These are phyloP conservation scores for Clunio marinus DNA, from an alignment of 2,888 invertebrate genomes.

Conservation along the genomic window DNA sequence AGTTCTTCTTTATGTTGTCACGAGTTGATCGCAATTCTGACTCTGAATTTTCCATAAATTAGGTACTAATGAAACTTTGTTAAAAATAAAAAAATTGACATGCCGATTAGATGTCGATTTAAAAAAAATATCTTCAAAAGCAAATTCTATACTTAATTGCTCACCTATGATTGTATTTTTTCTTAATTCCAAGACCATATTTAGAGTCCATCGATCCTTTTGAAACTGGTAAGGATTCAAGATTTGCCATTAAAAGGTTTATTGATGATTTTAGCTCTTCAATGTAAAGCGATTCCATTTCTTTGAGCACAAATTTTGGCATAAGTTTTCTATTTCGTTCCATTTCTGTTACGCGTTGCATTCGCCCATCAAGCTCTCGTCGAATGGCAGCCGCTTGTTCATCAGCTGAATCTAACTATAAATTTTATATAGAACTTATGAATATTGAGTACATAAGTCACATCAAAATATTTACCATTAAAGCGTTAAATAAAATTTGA, in stretches of 20 bases:
- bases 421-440: not conserved
- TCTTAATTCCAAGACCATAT: slow-evolving; percentile 70
- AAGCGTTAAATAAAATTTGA: slow-evolving; percentile 96
- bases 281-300: slow-evolving; percentile 99
- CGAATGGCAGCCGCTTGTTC: slow-evolving; percentile 99
- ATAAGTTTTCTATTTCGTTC: slow-evolving; percentile 95
- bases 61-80: too few relatives aligned
- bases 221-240: slow-evolving; percentile 97
- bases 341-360: slow-evolving; percentile 96
- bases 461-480: slow-evolving; percentile 63
- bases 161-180: slow-evolving; percentile 97
- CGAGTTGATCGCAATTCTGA: too few relatives aligned
- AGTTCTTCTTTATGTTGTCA: too few relatives aligned
- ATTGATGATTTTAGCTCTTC: slow-evolving; percentile 98
- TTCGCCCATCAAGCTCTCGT: slow-evolving; percentile 95
- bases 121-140: not conserved
- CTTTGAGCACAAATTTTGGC: slow-evolving; percentile 99
- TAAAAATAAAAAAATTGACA: too few relatives aligned
- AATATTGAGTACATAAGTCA: not conserved
- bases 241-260: slow-evolving; percentile 96
- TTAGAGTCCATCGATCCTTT: slow-evolving; percentile 97
- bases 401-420: slow-evolving; percentile 95
- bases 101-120: not conserved
- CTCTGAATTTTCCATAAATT: too few relatives aligned
- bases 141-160: slow-evolving; percentile 43